Conservation (phyloP, 2,888 invertebrate genomes). For the Thecocarcelia acutangulata region DNA sequence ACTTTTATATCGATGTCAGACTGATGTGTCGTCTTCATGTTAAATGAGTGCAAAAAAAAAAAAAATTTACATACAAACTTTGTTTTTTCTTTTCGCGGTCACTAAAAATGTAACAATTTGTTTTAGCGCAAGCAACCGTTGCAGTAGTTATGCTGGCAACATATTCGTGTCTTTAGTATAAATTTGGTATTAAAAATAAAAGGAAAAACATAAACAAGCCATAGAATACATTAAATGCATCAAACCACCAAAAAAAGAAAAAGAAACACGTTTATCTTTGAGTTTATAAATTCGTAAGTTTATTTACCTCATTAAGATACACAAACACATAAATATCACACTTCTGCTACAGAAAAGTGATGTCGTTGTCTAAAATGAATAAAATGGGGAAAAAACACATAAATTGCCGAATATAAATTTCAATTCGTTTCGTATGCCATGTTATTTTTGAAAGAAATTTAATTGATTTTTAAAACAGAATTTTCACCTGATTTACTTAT, state of each 20-base stretch:
- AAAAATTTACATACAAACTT: background rate
- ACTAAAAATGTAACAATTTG: constrained; percentile 52
- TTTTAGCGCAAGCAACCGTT: background rate
- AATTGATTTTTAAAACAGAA: background rate
- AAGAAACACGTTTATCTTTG: constrained; percentile 17
- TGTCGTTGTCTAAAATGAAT: background rate
- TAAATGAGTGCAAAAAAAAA: constrained; percentile 16
- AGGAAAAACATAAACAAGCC: too few species aligned
- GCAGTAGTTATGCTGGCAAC: background rate
- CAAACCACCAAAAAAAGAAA: constrained; percentile 11
- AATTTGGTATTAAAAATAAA: too few species aligned
- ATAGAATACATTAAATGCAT: background rate
- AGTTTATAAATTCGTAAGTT: constrained; percentile 17
- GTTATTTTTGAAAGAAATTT: constrained; percentile 1
- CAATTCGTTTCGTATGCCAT: too few species aligned
- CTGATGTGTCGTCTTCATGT: constrained; percentile 23
- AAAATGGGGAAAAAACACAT: background rate
- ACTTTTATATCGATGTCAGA: constrained; percentile 29
- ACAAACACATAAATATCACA: constrained; percentile 16
- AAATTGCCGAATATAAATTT: too few species aligned
- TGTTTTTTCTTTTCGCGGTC: background rate
- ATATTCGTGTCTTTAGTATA: background rate
- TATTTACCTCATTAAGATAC: background rate
- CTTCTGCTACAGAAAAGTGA: background rate
- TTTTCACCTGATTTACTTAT: background rate